Evolutionary conservation across 2,797 vertebrate species (phyloP).

Genomic region (Valencia hispanica): DNA sequence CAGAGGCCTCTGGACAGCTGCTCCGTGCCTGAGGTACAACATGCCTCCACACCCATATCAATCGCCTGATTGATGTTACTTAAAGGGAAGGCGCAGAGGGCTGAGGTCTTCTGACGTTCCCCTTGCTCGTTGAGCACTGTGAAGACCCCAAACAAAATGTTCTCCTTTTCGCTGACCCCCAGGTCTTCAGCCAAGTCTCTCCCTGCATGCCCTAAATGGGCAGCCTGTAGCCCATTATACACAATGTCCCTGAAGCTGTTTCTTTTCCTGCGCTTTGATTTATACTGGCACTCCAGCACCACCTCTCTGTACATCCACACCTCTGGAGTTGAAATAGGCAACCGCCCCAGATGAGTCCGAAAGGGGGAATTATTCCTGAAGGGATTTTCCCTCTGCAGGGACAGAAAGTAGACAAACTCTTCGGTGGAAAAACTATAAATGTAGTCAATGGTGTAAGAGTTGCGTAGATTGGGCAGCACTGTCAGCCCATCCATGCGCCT

Average conservation of each 20-base stretch:
- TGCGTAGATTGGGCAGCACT: slow-evolving; percentile 79
- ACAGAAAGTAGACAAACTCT: slow-evolving; percentile 89
- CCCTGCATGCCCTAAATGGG: slow-evolving; percentile 81
- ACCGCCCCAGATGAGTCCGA: slow-evolving; percentile 87
- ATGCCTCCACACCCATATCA: slow-evolving; percentile 81
- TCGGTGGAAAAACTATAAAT: slow-evolving; percentile 85
- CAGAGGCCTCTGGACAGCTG: slow-evolving; percentile 83
- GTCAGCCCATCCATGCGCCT: slow-evolving; percentile 77
- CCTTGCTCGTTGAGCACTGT: slow-evolving; percentile 70
- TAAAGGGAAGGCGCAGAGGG: slow-evolving; percentile 89
- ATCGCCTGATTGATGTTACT: slow-evolving; percentile 80
- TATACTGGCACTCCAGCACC: slow-evolving; percentile 84
- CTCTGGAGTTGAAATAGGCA: slow-evolving; percentile 75
- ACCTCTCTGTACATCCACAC: slow-evolving; percentile 89
- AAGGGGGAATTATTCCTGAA: slow-evolving; percentile 32
- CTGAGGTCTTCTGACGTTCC: slow-evolving; percentile 72
- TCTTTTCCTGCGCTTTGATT: slow-evolving; percentile 81
- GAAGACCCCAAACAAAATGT: slow-evolving; percentile 90
- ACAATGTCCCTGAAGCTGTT: slow-evolving; percentile 62
- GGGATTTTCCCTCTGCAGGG: slow-evolving; percentile 82
- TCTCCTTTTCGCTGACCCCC: slow-evolving; percentile 65
- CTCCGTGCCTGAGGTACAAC: slow-evolving; percentile 75
- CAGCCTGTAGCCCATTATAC: slow-evolving; percentile 90
- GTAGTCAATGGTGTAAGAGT: slow-evolving; percentile 87
- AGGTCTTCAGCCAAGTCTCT: slow-evolving; percentile 81